Conservation (phyloP, 1,140 invertebrate genomes). For the Heterodera schachtii region DNA sequence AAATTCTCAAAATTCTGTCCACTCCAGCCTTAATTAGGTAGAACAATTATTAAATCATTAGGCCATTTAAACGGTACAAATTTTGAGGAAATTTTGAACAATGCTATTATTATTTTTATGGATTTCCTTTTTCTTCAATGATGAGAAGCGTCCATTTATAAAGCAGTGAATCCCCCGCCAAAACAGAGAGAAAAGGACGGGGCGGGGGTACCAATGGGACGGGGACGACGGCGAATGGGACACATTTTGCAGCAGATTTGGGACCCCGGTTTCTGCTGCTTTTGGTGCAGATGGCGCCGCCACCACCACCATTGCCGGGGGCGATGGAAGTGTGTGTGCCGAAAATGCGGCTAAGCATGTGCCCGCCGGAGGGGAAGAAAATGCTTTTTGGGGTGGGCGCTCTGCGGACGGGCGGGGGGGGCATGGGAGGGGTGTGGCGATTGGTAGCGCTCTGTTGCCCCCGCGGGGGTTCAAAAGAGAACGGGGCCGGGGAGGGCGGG, state of each 20-base stretch:
- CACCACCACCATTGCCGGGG: too few species aligned
- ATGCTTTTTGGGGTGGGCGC: too few species aligned
- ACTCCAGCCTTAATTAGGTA: not conserved
- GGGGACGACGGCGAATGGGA: not conserved
- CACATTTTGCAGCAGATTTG: constrained; percentile 1
- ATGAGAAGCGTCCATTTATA: not conserved
- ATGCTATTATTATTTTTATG: not conserved
- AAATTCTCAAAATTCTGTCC: too few species aligned
- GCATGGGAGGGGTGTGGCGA: too few species aligned
- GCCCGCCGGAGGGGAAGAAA: too few species aligned
- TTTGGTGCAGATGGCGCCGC: not conserved
- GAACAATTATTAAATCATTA: not conserved
- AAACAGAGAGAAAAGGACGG: too few species aligned
- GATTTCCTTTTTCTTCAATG: not conserved
- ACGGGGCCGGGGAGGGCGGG: too few species aligned
- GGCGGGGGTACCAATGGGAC: too few species aligned
- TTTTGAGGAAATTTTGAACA: not conserved
- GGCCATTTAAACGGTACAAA: not conserved
- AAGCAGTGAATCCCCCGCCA: not conserved
- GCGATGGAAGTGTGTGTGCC: too few species aligned
- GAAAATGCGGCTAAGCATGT: not conserved
- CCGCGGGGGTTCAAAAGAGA: too few species aligned
- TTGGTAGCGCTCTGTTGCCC: too few species aligned
- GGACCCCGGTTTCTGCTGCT: not conserved
- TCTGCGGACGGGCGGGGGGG: too few species aligned